phyloP scores from a whole-genome alignment of 2,888 invertebrate species.

The Ormia ochracea region DNA sequence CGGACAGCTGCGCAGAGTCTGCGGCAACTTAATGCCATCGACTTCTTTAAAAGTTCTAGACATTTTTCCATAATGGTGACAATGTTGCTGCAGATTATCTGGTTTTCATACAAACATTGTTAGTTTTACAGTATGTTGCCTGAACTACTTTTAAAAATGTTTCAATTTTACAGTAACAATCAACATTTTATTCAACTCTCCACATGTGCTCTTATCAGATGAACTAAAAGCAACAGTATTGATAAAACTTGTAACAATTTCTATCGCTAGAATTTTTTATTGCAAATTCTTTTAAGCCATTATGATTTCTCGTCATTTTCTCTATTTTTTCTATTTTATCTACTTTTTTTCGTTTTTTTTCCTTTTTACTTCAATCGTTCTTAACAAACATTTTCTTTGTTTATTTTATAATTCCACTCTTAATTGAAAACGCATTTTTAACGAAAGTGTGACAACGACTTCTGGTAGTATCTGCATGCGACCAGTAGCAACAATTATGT shows the following conservation, averaged over 20 bases:
- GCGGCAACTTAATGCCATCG: too few species aligned
- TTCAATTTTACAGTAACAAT: neutral
- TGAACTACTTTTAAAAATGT: neutral
- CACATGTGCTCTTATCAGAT: neutral
- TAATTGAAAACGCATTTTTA: constrained; percentile 56
- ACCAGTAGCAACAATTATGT: constrained; percentile 14
- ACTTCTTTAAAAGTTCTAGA: too few species aligned
- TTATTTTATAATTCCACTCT: constrained; percentile 44
- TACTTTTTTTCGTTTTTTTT: constrained; percentile 12
- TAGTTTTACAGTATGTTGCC: neutral
- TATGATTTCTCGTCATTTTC: neutral
- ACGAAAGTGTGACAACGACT: constrained; percentile 50
- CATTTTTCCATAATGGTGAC: too few species aligned
- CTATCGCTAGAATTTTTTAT: neutral
- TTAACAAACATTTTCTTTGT: constrained; percentile 49
- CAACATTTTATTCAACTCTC: neutral
- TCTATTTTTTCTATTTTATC: neutral
- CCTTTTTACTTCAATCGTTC: constrained; percentile 44
- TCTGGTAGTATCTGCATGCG: neutral
- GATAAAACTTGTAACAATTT: constrained; percentile 3
- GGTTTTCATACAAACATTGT: neutral
- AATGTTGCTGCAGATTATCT: too few species aligned
- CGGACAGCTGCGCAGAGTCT: too few species aligned
- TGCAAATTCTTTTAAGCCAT: constrained; percentile 9
- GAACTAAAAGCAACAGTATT: neutral